Base-by-base conservation (phyloP, 2,113 vertebrate genomes). In the Bubo bubo region DNA sequence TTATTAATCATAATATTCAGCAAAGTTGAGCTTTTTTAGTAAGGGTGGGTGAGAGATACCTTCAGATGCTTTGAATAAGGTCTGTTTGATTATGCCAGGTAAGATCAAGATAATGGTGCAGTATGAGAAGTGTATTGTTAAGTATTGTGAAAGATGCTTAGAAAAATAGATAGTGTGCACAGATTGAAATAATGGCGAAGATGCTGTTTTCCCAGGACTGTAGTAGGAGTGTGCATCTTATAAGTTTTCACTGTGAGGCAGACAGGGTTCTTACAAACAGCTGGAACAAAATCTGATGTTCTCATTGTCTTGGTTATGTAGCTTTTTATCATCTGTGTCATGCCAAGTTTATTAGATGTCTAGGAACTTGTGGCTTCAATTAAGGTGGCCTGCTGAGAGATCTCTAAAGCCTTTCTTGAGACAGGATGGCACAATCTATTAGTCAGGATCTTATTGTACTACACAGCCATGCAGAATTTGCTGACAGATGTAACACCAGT, bases 341-440 rank as follows among this genome's bases (percentile, higher is more conserved):
- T 68, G 74, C 73, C 88, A 90, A 8, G n/a, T 85, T 94, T 93
- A 68, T 90, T 90, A 75, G 79, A 79, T 83, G 45, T 86, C 72
- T 76, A 8, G 62, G 72, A 88, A 35, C 63, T 80, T 70, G 53
- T 30, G 15, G 43, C 60, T 75, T 39, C 67, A 39, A 45, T 86
- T 88, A 86, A 83, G 55, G 91, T 53, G 67, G 53, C 63, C 88
- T 86, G 2, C 43, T 86, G 86, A 81, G 79, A 88, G 67, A 56
- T 35, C 58, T 70, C 67, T 49, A 7, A 88, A 95, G 68, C 27
- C 82, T 84, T 83, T 88, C 53, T 68, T 88, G 94, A 86, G 91
- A 50, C 37, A 77, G 41, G 32, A 66, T 81, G 76, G 67, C 86
- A 79, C 0, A 0, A 84, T 86, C 59, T 73, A 10, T 96, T 92